These are phyloP conservation scores for Odocoileus hemionus DNA, from an alignment of 2,113 vertebrate species.

Conservation along the genomic window DNA sequence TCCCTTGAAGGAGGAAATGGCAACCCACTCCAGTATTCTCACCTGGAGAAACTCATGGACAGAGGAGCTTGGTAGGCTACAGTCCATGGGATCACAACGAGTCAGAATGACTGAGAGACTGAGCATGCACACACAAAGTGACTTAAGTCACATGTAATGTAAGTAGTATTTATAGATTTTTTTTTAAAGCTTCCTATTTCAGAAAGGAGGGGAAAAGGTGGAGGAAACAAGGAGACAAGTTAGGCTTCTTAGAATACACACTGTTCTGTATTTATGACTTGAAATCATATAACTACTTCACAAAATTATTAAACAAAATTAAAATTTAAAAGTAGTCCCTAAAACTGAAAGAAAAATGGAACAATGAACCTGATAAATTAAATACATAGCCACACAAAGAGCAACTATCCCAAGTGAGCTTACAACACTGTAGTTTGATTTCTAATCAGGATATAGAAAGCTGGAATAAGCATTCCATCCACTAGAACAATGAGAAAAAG, in stretches of 20 bases:
- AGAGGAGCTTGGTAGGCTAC: neutral
- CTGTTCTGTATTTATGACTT: neutral
- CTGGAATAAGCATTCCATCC: neutral
- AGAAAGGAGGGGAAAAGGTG: neutral
- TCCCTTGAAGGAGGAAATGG: neutral
- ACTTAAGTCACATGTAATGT: neutral
- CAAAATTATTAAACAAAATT: conserved; percentile 1
- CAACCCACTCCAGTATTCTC: neutral
- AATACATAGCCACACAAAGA: neutral
- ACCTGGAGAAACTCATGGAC: neutral
- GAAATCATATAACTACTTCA: neutral
- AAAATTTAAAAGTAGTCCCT: neutral
- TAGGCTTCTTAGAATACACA: neutral
- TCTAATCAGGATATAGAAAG: neutral
- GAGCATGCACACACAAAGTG: neutral
- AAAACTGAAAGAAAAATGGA: neutral
- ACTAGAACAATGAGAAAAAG: neutral
- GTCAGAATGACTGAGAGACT: neutral
- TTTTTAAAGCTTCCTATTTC: neutral
- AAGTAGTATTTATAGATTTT: neutral
- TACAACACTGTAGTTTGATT: neutral
- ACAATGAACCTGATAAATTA: neutral
- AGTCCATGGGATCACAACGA: neutral
- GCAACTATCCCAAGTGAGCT: neutral
- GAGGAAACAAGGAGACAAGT: neutral